Percentiles rank a stretch among this genome's conserved stretches.
Conservation (phyloP, 37 sponge, comb jelly and placozoan species). For the Halichondria panicea region DNA sequence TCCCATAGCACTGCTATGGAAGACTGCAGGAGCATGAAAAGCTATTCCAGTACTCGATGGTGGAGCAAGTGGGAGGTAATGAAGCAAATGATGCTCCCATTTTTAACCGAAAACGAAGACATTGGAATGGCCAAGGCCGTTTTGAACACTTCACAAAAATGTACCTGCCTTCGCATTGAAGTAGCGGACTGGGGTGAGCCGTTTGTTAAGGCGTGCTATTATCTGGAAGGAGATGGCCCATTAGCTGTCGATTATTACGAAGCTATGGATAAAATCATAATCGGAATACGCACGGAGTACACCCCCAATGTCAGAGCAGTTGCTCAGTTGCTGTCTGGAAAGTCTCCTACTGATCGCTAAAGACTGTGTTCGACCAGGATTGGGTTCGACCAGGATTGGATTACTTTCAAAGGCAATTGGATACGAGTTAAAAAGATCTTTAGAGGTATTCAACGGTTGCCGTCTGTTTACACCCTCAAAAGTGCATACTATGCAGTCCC, state of each 20-base stretch:
- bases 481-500: too few species aligned
- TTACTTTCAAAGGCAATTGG: slow-evolving; percentile 32
- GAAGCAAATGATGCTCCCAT: slow-evolving; percentile 17
- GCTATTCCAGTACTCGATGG: slow-evolving; percentile 42
- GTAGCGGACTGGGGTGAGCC: slow-evolving; percentile 55
- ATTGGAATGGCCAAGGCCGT: slow-evolving; percentile 1
- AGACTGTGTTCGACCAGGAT: slow-evolving; percentile 18
- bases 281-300: slow-evolving; percentile 7
- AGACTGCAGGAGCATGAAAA: background rate
- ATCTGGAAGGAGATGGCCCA: slow-evolving; percentile 46
- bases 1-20: slow-evolving; percentile 30
- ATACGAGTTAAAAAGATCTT: background rate
- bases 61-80: slow-evolving; percentile 36
- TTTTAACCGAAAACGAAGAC: slow-evolving; percentile 17
- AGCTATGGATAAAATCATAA: slow-evolving; percentile 6
- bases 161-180: slow-evolving; percentile 15
- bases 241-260: slow-evolving; percentile 26
- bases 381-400: slow-evolving; percentile 31
- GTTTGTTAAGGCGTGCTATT: slow-evolving; percentile 54
- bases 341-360: slow-evolving; percentile 16
- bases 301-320: slow-evolving; percentile 32
- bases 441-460: slow-evolving; percentile 24
- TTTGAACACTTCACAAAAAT: background rate
- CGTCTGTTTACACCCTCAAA: slow-evolving; percentile 31
- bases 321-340: slow-evolving; percentile 14